phyloP scores from a whole-genome alignment of 1,140 invertebrate genomes.

The Drosophila micromelanica region DNA sequence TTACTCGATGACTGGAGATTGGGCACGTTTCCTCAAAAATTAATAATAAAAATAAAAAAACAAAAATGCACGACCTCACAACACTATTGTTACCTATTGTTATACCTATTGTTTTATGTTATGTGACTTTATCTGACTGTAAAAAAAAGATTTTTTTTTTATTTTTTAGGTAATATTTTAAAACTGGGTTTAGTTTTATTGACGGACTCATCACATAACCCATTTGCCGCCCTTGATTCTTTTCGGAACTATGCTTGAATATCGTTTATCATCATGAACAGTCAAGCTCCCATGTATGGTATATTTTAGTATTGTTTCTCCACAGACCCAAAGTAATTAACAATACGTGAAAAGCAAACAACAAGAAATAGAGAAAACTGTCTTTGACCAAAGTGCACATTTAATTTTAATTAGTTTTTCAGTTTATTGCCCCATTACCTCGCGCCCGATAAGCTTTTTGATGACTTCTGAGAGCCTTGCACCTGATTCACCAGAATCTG shows the following conservation, averaged over 20 bases:
- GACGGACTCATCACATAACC: no score
- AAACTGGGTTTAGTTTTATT: no score
- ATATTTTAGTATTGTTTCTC: background rate
- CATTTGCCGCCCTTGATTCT: no score
- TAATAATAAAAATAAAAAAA: background rate
- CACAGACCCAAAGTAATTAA: background rate
- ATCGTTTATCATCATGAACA: background rate
- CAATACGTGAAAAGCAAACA: background rate
- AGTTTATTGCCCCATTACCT: conserved; percentile 45
- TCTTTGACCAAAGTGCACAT: conserved; percentile 54
- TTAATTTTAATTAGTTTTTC: conserved; percentile 61
- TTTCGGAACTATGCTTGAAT: no score
- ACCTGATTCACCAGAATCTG: conserved; percentile 11
- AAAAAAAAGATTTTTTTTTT: no score
- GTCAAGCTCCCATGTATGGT: background rate
- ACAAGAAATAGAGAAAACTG: background rate
- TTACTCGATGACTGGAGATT: conserved; percentile 1
- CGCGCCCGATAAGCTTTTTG: conserved; percentile 27
- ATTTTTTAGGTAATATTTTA: no score
- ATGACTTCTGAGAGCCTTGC: conserved; percentile 23
- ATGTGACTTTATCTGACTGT: no score
- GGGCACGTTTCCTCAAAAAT: background rate
- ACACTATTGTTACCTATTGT: no score
- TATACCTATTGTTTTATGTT: no score
- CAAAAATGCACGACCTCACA: no score